Conservation (phyloP, 2,888 invertebrate species). For the Diplazon laetatorius region DNA sequence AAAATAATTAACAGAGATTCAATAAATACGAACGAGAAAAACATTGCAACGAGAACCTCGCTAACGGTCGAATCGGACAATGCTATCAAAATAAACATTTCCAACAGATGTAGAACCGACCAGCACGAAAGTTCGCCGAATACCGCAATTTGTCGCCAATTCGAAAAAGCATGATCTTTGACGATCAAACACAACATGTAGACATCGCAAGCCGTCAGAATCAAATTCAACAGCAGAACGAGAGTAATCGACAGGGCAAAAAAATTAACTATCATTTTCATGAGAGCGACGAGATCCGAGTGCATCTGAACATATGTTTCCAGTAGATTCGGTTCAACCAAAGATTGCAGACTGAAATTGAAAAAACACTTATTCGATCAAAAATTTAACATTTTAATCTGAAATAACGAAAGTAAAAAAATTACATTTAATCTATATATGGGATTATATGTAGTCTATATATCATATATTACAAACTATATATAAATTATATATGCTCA, state of each 20-base stretch:
- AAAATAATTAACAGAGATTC: too few relatives aligned
- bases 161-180: conserved; percentile 9
- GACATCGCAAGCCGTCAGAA: conserved; percentile 53
- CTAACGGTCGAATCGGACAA: conserved; percentile 47
- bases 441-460: too few relatives aligned
- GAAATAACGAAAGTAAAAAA: background rate
- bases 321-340: conserved; percentile 22
- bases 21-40: too few relatives aligned
- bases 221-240: conserved; percentile 43
- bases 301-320: conserved; percentile 56
- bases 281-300: conserved; percentile 55
- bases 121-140: conserved; percentile 39
- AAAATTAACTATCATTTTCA: conserved; percentile 47
- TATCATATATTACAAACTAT: too few relatives aligned
- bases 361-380: background rate
- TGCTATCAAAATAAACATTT: conserved; percentile 37
- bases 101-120: conserved; percentile 42
- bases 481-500: too few relatives aligned
- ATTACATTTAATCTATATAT: background rate
- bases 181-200: conserved; percentile 49
- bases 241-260: conserved; percentile 55
- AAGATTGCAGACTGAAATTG: conserved; percentile 41
- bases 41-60: conserved; percentile 42
- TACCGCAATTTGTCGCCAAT: background rate
- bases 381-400: background rate